Base-by-base conservation (phyloP, 2,113 vertebrate genomes). In the Gobiocypris rarus region DNA sequence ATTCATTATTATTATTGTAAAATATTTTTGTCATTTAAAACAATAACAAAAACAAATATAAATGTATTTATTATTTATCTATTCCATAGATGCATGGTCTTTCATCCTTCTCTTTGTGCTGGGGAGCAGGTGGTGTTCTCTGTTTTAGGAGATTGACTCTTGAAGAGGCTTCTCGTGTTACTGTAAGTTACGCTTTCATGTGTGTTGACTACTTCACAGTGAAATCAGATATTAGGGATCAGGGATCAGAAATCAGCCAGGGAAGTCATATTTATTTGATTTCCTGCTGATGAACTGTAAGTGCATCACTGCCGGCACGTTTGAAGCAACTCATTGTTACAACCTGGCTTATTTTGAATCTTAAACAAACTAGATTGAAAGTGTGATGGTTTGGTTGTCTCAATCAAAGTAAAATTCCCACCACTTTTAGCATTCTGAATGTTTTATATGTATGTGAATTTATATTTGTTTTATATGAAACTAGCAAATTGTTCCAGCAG, bases 151-250 rank as follows among this genome's bases (percentile, higher is more conserved):
- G n/a, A 45, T 65, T 3, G 26, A 43, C 67, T 71, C 58, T 74
- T 74, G 76, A 52, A 73, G 26, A 84, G 45, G 58, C 28, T 34
- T 86, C 81, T 86, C 73, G 22, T 58, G 38, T 86, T 86, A 83
- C 87, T 63, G 59, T 84, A 45, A 84, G 71, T 81, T 73, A 84
- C 52, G 59, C 86, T 19, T 71, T 81, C 48, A 19, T 48, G 70
- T 83, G 70, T 9, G 38, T 43, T 61, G 48, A 81, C 63, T 84
- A 48, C 59, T 83, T 79, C 71, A 65, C 61, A 41, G 75, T 59
- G 82, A 41, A 84, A 88, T 50, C 77, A 58, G 81, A 87, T 86
- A 86, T 75, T 61, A 73, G 59, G 61, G 84, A 81, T 75, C 71
- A 73, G 59, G 61, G 84, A 81, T 59, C 56, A 34, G n/a, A 65